These are phyloP conservation scores for Lumbricus terrestris DNA, from an alignment of 2,888 invertebrate species.

Conservation along the genomic window DNA sequence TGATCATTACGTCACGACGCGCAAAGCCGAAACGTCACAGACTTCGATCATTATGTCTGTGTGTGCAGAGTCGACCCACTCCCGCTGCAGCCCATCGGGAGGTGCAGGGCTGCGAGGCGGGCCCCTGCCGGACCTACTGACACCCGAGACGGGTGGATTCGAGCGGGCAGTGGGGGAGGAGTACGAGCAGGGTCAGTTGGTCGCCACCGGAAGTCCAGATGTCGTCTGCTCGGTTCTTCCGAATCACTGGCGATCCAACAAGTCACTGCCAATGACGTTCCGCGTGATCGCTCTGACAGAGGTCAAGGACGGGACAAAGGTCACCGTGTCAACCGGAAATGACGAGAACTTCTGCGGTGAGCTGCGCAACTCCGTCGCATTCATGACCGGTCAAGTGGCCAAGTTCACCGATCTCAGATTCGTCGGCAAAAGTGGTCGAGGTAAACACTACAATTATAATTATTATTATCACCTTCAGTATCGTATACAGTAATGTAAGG, in stretches of 20 bases:
- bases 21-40: not conserved
- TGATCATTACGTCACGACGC: not conserved
- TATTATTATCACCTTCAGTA: too few relatives aligned
- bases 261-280: slow-evolving; percentile 92
- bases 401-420: slow-evolving; percentile 96
- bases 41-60: not conserved
- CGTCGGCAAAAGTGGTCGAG: slow-evolving; percentile 94
- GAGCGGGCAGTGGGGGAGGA: not conserved
- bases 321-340: slow-evolving; percentile 91
- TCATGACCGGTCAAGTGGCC: slow-evolving; percentile 94
- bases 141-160: not conserved
- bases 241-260: slow-evolving; percentile 95
- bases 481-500: not conserved
- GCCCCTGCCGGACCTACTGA: not conserved
- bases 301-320: slow-evolving; percentile 86
- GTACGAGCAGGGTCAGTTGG: slow-evolving; percentile 47
- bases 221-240: slow-evolving; percentile 91
- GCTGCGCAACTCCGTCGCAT: slow-evolving; percentile 83
- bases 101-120: not conserved
- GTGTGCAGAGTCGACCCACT: not conserved
- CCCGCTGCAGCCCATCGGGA: not conserved
- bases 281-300: slow-evolving; percentile 86
- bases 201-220: slow-evolving; percentile 90
- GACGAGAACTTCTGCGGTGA: slow-evolving; percentile 96
- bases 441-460: too few relatives aligned